phyloP scores from a whole-genome alignment of 2,888 invertebrate species.

The Gandaritis pyraliata region DNA sequence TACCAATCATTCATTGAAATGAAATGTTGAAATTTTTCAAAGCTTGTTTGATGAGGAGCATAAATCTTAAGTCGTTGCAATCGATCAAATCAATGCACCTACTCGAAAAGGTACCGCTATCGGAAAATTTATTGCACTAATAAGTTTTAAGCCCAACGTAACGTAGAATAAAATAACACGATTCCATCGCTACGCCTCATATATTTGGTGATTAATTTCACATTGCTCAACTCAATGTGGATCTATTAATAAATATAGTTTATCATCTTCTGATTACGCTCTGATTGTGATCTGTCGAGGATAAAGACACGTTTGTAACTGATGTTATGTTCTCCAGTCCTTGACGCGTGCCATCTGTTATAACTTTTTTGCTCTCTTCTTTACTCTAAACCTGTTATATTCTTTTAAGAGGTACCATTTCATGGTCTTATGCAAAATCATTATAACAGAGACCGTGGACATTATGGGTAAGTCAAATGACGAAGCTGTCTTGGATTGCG shows the following conservation, averaged over 20 bases:
- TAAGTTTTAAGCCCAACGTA: not conserved
- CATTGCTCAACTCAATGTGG: conserved; percentile 24
- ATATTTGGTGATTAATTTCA: conserved; percentile 37
- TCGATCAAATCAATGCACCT: conserved; percentile 18
- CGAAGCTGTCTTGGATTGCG: not conserved
- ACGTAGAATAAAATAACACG: conserved; percentile 21
- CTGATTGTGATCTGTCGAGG: conserved; percentile 28
- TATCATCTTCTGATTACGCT: conserved; percentile 28
- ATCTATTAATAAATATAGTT: conserved; percentile 33
- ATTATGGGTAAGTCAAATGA: no score
- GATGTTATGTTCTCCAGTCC: conserved; percentile 28
- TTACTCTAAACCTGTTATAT: not conserved
- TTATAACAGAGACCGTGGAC: no score
- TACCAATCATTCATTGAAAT: conserved; percentile 52
- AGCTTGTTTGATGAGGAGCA: conserved; percentile 45
- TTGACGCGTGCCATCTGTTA: conserved; percentile 33
- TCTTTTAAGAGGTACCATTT: not conserved
- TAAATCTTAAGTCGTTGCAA: conserved; percentile 53
- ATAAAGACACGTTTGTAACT: conserved; percentile 30
- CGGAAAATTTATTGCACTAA: conserved; percentile 12
- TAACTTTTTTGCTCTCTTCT: conserved; percentile 10
- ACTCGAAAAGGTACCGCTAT: conserved; percentile 5
- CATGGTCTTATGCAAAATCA: no score
- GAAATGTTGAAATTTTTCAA: conserved; percentile 60
- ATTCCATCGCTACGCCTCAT: conserved; percentile 33